Conservation (phyloP, 2,888 invertebrate genomes). For the Dryococelus australis region DNA sequence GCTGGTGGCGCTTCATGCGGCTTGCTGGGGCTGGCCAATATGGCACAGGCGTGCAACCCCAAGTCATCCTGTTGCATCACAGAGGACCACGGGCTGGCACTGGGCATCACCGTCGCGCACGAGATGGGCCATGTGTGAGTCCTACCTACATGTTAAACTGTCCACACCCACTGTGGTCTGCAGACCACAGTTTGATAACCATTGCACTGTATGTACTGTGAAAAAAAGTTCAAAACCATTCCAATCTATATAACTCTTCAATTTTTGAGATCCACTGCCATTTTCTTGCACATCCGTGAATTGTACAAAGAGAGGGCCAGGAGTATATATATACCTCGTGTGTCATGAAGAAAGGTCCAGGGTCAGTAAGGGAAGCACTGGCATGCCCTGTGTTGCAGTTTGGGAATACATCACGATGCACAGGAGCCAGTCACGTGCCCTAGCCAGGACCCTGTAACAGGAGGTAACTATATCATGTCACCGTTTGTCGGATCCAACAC, state of each 20-base stretch:
- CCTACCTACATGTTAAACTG: neutral
- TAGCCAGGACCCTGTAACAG: conserved; percentile 58
- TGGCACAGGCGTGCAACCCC: conserved; percentile 70
- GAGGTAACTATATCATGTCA: conserved; percentile 66
- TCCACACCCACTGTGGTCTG: neutral
- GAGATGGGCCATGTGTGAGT: conserved; percentile 69
- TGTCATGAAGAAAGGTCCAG: too few species aligned
- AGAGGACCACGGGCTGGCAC: conserved; percentile 70
- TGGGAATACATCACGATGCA: conserved; percentile 58
- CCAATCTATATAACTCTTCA: too few species aligned
- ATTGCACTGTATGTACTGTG: too few species aligned
- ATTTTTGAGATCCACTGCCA: too few species aligned
- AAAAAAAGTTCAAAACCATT: too few species aligned
- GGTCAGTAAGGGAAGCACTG: neutral
- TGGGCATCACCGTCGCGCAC: conserved; percentile 71
- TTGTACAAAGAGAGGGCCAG: too few species aligned
- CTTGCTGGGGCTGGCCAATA: conserved; percentile 72
- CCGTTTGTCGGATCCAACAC: conserved; percentile 63
- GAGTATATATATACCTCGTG: too few species aligned
- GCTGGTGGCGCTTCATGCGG: conserved; percentile 59
- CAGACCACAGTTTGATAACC: conserved; percentile 22
- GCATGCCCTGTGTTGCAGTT: conserved; percentile 57
- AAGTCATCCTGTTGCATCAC: conserved; percentile 71
- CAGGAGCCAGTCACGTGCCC: conserved; percentile 57
- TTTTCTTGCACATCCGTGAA: too few species aligned